Conservation (phyloP, 1,140 invertebrate genomes). For the Zaprionus africanus region DNA sequence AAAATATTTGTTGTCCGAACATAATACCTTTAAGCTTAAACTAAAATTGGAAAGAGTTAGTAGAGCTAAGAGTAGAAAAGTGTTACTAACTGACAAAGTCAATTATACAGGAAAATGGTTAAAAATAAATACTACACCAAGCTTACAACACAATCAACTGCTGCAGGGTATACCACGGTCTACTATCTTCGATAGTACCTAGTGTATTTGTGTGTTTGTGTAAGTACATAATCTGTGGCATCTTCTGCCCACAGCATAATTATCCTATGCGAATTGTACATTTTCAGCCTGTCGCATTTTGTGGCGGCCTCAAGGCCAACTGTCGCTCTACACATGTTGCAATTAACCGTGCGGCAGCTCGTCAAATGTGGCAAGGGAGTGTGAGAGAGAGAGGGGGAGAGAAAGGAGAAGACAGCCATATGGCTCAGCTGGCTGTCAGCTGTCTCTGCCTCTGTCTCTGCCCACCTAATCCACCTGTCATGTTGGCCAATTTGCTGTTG, state of each 20-base stretch:
- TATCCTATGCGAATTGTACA: neutral
- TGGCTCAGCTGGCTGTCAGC: neutral
- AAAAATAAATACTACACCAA: no score
- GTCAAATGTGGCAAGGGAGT: slow-evolving; percentile 45
- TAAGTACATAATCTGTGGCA: slow-evolving; percentile 1
- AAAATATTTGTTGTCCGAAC: no score
- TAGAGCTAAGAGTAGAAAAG: no score
- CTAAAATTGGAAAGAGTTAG: no score
- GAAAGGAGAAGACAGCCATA: neutral
- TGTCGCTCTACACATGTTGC: slow-evolving; percentile 48
- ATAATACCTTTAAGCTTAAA: no score
- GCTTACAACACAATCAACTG: no score
- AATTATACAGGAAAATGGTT: no score
- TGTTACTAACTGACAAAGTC: no score
- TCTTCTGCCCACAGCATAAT: neutral
- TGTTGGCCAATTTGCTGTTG: slow-evolving; percentile 44
- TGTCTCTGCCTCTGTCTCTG: slow-evolving; percentile 14
- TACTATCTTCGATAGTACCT: no score
- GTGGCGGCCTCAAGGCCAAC: slow-evolving; percentile 2
- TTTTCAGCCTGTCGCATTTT: slow-evolving; percentile 3
- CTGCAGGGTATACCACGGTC: neutral
- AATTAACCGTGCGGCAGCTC: slow-evolving; percentile 45
- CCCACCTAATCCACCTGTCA: slow-evolving; percentile 39
- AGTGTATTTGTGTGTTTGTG: neutral
- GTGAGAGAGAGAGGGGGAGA: neutral